phyloP scores from a whole-genome alignment of 1,140 invertebrate species.

The Centruroides sculpturatus region DNA sequence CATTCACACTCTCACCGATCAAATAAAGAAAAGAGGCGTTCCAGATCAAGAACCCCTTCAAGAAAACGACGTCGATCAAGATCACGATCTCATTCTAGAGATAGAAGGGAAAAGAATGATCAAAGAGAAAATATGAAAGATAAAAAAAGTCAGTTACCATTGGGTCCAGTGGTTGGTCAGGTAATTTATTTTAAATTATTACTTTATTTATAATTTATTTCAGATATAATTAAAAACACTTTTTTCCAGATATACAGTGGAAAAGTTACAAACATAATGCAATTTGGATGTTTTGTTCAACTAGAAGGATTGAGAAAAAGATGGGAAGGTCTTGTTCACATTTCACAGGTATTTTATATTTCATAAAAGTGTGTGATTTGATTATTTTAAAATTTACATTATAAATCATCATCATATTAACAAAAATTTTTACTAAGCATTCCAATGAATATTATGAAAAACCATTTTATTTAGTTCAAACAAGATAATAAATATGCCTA shows the following conservation, averaged over 20 bases:
- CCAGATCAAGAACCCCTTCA: slow-evolving; percentile 4
- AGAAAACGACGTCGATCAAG: slow-evolving; percentile 8
- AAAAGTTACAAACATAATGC: slow-evolving; percentile 86
- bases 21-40: neutral
- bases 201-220: too few species aligned
- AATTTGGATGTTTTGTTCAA: slow-evolving; percentile 96
- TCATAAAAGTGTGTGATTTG: too few species aligned
- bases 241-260: slow-evolving; percentile 60
- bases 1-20: neutral
- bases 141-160: slow-evolving; percentile 17
- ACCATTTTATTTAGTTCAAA: too few species aligned
- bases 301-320: slow-evolving; percentile 70
- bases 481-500: too few species aligned
- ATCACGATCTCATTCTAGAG: slow-evolving; percentile 15
- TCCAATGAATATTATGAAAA: too few species aligned
- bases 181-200: neutral
- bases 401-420: too few species aligned
- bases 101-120: slow-evolving; percentile 13
- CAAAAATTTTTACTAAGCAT: too few species aligned
- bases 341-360: slow-evolving; percentile 54
- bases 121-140: slow-evolving; percentile 13
- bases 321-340: slow-evolving; percentile 94
- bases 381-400: too few species aligned
- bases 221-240: too few species aligned
- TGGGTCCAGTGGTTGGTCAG: slow-evolving; percentile 4